Percentiles rank a stretch among this genome's conserved stretches.
phyloP scores from a whole-genome alignment of 2,888 invertebrate genomes.

The Scaptomyza reducta region DNA sequence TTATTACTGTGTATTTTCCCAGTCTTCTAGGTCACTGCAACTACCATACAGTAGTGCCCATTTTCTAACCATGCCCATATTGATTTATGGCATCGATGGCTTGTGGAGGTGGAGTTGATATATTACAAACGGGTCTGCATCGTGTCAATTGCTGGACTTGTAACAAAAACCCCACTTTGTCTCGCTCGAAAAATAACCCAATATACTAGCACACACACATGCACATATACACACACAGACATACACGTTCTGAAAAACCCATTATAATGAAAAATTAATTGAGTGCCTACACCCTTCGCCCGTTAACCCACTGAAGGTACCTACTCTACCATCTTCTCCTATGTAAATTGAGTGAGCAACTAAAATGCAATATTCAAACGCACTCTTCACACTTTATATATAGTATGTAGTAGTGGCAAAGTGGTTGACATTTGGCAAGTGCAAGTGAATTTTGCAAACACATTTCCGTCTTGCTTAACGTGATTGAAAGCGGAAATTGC shows the following conservation, averaged over 20 bases:
- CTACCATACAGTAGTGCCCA: slow-evolving; percentile 12
- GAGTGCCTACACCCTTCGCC: slow-evolving; percentile 9
- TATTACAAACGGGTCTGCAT: slow-evolving; percentile 16
- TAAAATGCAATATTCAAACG: slow-evolving; percentile 48
- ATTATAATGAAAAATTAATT: slow-evolving; percentile 62
- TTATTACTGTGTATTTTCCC: background rate
- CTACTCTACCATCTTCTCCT: background rate
- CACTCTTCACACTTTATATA: background rate
- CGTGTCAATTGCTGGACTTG: slow-evolving; percentile 27
- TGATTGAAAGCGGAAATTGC: slow-evolving; percentile 76
- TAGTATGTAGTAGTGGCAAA: background rate
- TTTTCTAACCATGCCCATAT: slow-evolving; percentile 39
- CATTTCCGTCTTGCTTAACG: slow-evolving; percentile 67
- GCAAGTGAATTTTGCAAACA: slow-evolving; percentile 47
- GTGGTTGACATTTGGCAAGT: slow-evolving; percentile 12
- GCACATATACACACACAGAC: slow-evolving; percentile 4
- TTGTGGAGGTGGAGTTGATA: slow-evolving; percentile 4
- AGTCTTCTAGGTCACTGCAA: background rate
- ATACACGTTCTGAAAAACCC: slow-evolving; percentile 38
- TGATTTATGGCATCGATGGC: slow-evolving; percentile 63
- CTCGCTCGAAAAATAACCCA: slow-evolving; percentile 22
- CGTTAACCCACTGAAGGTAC: background rate
- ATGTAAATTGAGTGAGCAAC: slow-evolving; percentile 28
- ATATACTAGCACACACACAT: background rate
- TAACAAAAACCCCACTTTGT: slow-evolving; percentile 46